Base-by-base conservation (phyloP, 2,113 vertebrate species). In the Cyprinodon variegatus region DNA sequence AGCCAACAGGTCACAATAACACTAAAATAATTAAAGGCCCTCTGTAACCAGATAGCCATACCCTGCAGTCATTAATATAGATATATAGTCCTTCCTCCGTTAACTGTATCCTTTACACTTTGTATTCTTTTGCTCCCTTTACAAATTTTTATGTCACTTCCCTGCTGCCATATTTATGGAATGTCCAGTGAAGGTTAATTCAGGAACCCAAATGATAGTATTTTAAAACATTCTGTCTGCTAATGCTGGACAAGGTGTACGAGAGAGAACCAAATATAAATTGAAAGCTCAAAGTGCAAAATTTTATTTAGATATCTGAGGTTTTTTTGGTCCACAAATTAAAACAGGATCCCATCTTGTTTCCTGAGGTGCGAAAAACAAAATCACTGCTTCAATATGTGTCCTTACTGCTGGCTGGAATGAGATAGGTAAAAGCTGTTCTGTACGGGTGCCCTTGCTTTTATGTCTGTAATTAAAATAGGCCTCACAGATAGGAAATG, bases 401-500 rank as follows among this genome's bases (percentile, higher is more conserved):
- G 63, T 63, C 14, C 37, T 64, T 6, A 64, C 8, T 13, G 37
- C 13, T 29, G 74, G 40, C 45, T 8, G 14, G 57, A 43, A 2
- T 70, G 48, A 81, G 71, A 78, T 68, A 61, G 70, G 39, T 43
- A 72, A 68, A 38, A 38, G 46, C 15, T 14, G 66, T 43, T 66
- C 10, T 22, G 29, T 36, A 65, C 65, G 38, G 8, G 13, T 0
- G 66, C 36, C 50, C 66, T 76, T 66, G 81, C 71, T 61, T 84
- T 81, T 74, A 79, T 62, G 46, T 40, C 62, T 78, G 78, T 84
- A 77, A 85, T 86, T 89, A 87, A 89, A 78, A n/a, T 74, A 8
- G 69, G 67, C 83, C 81, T 62, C 82, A 85, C 78, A 48, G 64
- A 46, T 5, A 48, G 81, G 77, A 89, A 87, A 88, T 80, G 67